phyloP scores from a whole-genome alignment of 2,888 invertebrate genomes.

The Trileptium ribeirensis region DNA sequence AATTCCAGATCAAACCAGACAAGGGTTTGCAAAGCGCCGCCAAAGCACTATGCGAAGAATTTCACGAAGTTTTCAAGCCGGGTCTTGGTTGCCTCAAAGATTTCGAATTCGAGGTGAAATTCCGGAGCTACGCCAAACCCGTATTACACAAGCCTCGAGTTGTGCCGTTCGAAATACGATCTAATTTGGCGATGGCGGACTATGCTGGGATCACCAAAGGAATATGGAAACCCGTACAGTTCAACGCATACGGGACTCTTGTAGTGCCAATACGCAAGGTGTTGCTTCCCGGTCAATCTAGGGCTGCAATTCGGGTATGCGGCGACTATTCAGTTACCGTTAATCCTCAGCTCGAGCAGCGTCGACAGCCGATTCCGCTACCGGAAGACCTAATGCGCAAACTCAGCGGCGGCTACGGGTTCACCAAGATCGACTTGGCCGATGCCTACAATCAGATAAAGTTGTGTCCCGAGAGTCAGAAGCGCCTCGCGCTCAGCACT shows the following conservation, averaged over 20 bases:
- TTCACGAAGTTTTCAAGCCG: background rate
- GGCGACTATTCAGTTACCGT: slow-evolving; percentile 9
- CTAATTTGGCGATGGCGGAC: background rate
- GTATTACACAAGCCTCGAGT: background rate
- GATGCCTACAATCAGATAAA: slow-evolving; percentile 10
- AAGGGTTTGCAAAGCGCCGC: background rate
- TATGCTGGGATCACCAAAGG: background rate
- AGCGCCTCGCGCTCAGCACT: slow-evolving; percentile 20
- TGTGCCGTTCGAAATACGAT: background rate
- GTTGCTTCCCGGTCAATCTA: background rate
- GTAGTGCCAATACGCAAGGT: background rate
- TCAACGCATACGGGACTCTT: background rate
- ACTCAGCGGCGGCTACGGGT: background rate
- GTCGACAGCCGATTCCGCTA: background rate
- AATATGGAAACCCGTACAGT: background rate
- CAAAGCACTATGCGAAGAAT: background rate
- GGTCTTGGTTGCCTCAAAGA: background rate
- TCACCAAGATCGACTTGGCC: background rate
- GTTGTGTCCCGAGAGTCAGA: background rate
- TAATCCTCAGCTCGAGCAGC: background rate
- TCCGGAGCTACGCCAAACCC: background rate
- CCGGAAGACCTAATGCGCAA: background rate
- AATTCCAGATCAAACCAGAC: too few species aligned
- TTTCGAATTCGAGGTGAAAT: slow-evolving; percentile 5
- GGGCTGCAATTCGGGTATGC: background rate